These are phyloP conservation scores for Periophthalmodon schlosseri DNA, from an alignment of 2,113 vertebrate species.

Conservation along the genomic window DNA sequence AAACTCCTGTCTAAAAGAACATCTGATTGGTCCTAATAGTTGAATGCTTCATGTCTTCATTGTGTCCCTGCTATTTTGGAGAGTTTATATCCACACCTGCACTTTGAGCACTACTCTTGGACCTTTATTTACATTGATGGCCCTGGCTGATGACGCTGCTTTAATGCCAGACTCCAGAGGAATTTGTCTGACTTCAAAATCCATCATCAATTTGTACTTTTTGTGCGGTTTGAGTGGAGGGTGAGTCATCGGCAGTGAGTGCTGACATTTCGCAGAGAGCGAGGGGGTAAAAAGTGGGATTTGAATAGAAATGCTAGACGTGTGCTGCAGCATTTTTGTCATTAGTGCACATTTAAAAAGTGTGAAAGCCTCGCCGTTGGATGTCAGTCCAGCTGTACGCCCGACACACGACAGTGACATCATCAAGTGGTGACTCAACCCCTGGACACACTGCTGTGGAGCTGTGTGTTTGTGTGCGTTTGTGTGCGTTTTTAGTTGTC, in stretches of 20 bases:
- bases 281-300: conserved; percentile 4
- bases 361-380: background rate
- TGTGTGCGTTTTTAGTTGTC: conserved; percentile 47
- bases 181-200: conserved; percentile 18
- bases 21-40: too few relatives aligned
- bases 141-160: background rate
- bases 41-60: background rate
- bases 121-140: conserved; percentile 9
- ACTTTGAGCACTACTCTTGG: background rate
- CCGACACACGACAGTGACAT: conserved; percentile 54
- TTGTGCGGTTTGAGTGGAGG: conserved; percentile 1
- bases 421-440: conserved; percentile 67
- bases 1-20: too few relatives aligned
- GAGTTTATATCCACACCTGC: too few relatives aligned
- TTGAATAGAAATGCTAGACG: background rate
- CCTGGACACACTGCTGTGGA: conserved; percentile 45
- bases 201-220: background rate
- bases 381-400: conserved; percentile 14
- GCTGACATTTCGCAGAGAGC: conserved; percentile 33
- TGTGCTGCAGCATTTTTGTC: conserved; percentile 6
- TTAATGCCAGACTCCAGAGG: background rate
- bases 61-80: background rate
- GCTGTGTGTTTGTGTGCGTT: conserved; percentile 14
- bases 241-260: conserved; percentile 45
- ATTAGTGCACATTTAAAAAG: background rate